Percentiles rank a stretch among this genome's conserved stretches.
Evolutionary conservation across 2,113 vertebrate species (phyloP).

Genomic region (Neolamprologus hecqui): DNA sequence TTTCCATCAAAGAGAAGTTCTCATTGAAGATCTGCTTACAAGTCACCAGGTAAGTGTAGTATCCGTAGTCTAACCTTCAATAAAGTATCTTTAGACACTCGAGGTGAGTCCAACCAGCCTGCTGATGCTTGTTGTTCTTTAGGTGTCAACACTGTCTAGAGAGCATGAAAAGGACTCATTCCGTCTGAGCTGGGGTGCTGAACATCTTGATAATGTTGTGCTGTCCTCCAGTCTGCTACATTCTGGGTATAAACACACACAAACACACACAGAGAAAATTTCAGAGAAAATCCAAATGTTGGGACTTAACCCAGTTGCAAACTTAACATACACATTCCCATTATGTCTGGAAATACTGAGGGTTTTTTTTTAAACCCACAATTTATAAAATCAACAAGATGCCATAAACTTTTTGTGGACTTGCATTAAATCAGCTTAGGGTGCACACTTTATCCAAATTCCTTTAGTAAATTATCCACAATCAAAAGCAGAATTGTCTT

Average conservation of each 20-base stretch:
- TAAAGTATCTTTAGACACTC: neutral
- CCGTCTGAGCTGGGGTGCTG: slow-evolving; percentile 90
- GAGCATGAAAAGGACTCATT: slow-evolving; percentile 85
- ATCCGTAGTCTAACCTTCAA: neutral
- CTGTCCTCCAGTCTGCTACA: slow-evolving; percentile 91
- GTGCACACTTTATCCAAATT: neutral
- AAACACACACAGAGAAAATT: neutral
- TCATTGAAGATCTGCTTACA: slow-evolving; percentile 86
- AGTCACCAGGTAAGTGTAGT: slow-evolving; percentile 79
- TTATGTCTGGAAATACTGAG: neutral
- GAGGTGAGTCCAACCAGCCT: neutral
- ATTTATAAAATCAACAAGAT: neutral
- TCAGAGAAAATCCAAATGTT: neutral
- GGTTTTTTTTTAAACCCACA: rapidly evolving
- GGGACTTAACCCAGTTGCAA: neutral
- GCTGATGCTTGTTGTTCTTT: neutral
- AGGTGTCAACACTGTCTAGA: slow-evolving; percentile 82
- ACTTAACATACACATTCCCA: neutral
- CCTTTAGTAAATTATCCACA: neutral
- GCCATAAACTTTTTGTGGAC: neutral
- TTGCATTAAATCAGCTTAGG: neutral
- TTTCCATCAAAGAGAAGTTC: slow-evolving; percentile 79
- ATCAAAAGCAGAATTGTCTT: neutral
- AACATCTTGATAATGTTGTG: slow-evolving; percentile 93
- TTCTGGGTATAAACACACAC: slow-evolving; percentile 75